Conservation (phyloP, 2,888 invertebrate genomes). For the Orthosia gothica region DNA sequence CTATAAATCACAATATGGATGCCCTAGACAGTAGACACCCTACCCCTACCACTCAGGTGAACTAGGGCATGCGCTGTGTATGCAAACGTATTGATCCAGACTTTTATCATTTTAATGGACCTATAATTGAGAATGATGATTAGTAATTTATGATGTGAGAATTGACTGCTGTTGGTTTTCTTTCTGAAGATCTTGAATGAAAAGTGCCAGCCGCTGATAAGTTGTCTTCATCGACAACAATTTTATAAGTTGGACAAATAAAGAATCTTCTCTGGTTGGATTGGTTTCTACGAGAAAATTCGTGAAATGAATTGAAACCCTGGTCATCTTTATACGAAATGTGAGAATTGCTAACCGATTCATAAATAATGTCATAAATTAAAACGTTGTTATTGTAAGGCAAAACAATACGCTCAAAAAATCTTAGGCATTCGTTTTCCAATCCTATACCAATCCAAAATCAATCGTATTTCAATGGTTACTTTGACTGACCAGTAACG, state of each 20-base stretch:
- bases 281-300: not conserved
- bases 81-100: slow-evolving; percentile 42
- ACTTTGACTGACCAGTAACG: too few species aligned
- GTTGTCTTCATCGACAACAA: too few species aligned
- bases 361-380: not conserved
- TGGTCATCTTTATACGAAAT: not conserved
- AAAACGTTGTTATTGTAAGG: too few species aligned
- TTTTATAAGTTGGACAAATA: too few species aligned
- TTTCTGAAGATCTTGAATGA: not conserved
- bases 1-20: slow-evolving; percentile 47
- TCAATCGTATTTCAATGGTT: not conserved
- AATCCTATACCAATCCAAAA: not conserved
- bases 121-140: not conserved
- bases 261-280: not conserved
- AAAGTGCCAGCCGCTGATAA: not conserved
- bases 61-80: slow-evolving; percentile 53
- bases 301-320: not conserved
- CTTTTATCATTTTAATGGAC: not conserved
- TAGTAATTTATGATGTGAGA: slow-evolving; percentile 7
- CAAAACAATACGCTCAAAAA: too few species aligned
- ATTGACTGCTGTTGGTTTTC: not conserved
- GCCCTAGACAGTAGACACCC: slow-evolving; percentile 30
- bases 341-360: not conserved
- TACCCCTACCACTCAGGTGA: slow-evolving; percentile 38
- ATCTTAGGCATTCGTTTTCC: not conserved